A percentile compares a stretch with the other conserved stretches of the same genome.
phyloP scores from a whole-genome alignment of 2,113 vertebrate genomes.

The Melospiza melodia region DNA sequence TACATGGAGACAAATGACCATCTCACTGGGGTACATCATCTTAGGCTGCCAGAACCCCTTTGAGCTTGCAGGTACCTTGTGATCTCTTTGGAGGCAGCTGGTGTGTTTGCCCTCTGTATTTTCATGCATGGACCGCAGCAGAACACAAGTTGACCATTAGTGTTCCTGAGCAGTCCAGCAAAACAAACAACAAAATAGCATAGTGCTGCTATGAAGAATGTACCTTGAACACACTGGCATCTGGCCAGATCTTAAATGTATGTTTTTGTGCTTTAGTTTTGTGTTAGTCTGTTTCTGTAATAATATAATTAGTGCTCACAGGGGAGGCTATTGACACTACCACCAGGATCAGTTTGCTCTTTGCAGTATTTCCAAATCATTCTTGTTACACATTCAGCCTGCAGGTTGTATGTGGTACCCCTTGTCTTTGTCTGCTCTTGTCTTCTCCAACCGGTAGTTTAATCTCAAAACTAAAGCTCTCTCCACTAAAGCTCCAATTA shows the following conservation, averaged over 20 bases:
- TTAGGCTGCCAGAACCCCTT: neutral
- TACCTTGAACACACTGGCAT: slow-evolving; percentile 15
- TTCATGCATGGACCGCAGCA: neutral
- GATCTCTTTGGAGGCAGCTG: neutral
- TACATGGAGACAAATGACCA: neutral
- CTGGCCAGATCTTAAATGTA: slow-evolving; percentile 62
- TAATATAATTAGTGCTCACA: slow-evolving; percentile 77
- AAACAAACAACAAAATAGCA: neutral
- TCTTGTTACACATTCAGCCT: slow-evolving; percentile 46
- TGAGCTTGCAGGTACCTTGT: accelerated
- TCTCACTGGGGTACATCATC: neutral
- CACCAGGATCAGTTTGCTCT: slow-evolving; percentile 70
- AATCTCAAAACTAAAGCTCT: neutral
- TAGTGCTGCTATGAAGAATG: slow-evolving; percentile 25
- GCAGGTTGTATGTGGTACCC: neutral
- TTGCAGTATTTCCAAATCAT: slow-evolving; percentile 34
- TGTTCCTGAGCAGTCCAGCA: neutral
- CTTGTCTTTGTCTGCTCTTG: neutral
- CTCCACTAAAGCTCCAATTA: neutral
- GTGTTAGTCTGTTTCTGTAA: slow-evolving; percentile 77
- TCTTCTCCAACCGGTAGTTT: neutral
- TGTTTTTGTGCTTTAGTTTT: slow-evolving; percentile 69
- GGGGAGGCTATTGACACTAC: slow-evolving; percentile 71
- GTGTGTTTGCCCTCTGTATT: neutral
- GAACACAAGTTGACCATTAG: neutral